These are phyloP conservation scores for Prosapia bicincta DNA, from an alignment of 2,888 invertebrate species.

Conservation along the genomic window DNA sequence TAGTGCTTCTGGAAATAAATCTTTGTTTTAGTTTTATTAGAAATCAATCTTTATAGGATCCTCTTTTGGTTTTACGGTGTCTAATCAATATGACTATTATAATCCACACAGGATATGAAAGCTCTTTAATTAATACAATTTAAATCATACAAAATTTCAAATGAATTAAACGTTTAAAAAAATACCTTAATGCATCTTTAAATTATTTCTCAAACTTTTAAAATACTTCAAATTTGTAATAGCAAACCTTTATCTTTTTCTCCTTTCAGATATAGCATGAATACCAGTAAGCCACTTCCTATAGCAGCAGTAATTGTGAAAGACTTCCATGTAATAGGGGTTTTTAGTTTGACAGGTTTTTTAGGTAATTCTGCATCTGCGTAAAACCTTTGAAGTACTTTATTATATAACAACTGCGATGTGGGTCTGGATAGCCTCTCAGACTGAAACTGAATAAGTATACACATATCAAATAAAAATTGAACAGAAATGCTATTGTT, in stretches of 20 bases:
- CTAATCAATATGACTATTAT: no score
- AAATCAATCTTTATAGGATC: no score
- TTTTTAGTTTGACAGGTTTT: slow-evolving; percentile 42
- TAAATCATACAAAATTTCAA: no score
- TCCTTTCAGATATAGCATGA: slow-evolving; percentile 72
- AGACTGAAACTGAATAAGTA: background rate
- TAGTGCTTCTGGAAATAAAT: no score
- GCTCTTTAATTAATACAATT: background rate
- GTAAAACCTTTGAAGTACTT: background rate
- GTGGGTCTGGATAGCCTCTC: background rate
- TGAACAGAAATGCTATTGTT: no score
- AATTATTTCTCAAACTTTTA: background rate
- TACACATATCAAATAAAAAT: no score
- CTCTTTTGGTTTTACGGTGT: no score
- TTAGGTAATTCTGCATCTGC: slow-evolving; percentile 14
- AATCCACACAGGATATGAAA: no score
- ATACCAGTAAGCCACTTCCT: slow-evolving; percentile 63
- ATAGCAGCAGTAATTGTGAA: slow-evolving; percentile 62
- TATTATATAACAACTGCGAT: background rate
- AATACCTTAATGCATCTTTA: background rate
- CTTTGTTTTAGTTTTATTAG: no score
- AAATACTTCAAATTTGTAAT: no score
- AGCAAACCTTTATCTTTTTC: slow-evolving; percentile 67
- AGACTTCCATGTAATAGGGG: slow-evolving; percentile 81
- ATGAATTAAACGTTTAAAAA: no score